Evolutionary conservation across 1,140 invertebrate species (phyloP), one percentile per base, ranked within the genome.

Genomic region (Thrips palmi): DNA sequence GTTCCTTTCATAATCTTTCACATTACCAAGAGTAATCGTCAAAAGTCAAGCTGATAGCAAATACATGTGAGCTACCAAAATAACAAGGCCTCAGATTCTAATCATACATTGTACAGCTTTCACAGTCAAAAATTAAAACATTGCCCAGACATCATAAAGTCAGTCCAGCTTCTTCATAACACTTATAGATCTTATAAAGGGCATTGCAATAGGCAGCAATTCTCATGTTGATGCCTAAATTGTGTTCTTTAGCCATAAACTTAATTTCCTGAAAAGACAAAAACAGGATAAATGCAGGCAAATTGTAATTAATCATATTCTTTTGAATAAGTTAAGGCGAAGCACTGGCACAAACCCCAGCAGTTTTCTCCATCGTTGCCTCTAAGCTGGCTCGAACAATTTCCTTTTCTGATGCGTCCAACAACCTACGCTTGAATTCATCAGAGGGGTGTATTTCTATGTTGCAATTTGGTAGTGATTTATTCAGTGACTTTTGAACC

Each of bases 181-280:
- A 80, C 41, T 67, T 65, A 55, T 84, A 88, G 43, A 89, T 84
- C 52, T 85, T 89, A 45, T 77, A 72, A 28, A 89, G 75, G 1
- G 81, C 64, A 32, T 72, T 78, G 22, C 81, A 71, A 55, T 84
- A 91, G 2, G 81, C 82, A 14, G 86, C 83, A 17, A 76, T 82
- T 19, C 83, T 64, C 11, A 89, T 49, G 56, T 89, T 83, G 33
- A 86, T 57, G 21, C 80, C 79, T 3, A 89, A 57, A 40, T 78
- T 70, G 58, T 80, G 74, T 46, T 71, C 65, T 53, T 71, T 63
- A 8, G 74, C 70, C 2, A 74, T 73, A 20, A 58, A 53, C 62
- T 80, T 77, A 36, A 89, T 83, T 45, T 77, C 70, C 71, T 77
- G 58, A 37, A 4, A n/a, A n/a, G n/a, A n/a, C n/a, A n/a, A n/a